phyloP scores from a whole-genome alignment of 2,888 invertebrate genomes.

The Cancer borealis region DNA sequence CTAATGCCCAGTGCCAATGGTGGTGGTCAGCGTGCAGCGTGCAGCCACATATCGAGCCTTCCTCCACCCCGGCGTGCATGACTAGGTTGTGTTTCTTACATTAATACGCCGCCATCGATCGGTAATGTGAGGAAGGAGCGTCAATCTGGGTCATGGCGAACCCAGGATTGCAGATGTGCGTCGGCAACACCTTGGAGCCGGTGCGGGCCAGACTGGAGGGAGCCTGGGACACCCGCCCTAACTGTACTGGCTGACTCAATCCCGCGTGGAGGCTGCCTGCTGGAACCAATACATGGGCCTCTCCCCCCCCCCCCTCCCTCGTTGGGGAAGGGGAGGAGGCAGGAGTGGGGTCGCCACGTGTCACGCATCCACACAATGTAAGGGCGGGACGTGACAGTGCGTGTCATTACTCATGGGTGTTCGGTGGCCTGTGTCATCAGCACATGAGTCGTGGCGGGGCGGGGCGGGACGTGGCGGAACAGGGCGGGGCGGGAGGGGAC shows the following conservation, averaged over 20 bases:
- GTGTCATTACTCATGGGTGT: background rate
- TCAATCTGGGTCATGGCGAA: slow-evolving; percentile 1
- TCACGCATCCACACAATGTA: background rate
- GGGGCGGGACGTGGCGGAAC: background rate
- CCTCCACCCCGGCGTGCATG: background rate
- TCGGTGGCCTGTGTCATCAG: slow-evolving; percentile 37
- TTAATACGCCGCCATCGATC: slow-evolving; percentile 28
- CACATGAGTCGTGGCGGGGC: background rate
- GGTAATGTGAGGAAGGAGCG: slow-evolving; percentile 17
- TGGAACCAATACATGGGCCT: background rate
- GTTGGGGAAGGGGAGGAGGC: background rate
- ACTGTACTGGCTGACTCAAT: slow-evolving; percentile 17
- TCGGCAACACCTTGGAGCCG: background rate
- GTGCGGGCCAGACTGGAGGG: slow-evolving; percentile 23
- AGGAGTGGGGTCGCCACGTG: background rate
- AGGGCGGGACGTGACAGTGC: slow-evolving; percentile 28
- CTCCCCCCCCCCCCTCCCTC: background rate
- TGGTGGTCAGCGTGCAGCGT: background rate
- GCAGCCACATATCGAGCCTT: background rate
- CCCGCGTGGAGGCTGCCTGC: background rate
- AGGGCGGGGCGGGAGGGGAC: background rate
- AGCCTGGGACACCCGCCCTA: slow-evolving; percentile 37
- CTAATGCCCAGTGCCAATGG: background rate
- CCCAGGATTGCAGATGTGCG: slow-evolving; percentile 1
- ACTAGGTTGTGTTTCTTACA: background rate